Conservation (phyloP, 1,140 invertebrate genomes). For the Neelides sp. region DNA sequence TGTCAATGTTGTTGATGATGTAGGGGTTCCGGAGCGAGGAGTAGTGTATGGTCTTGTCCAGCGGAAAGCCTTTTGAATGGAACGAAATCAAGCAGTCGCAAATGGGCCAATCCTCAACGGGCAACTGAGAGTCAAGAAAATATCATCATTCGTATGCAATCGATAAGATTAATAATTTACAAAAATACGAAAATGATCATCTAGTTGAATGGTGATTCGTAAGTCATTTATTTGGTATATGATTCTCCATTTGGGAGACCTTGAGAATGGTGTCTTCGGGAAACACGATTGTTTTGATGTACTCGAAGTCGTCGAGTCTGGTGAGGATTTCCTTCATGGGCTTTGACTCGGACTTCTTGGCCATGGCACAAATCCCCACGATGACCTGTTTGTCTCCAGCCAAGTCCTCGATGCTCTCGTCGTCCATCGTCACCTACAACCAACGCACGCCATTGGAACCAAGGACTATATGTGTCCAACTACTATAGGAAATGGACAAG, state of each 20-base stretch:
- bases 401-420: constrained; percentile 10
- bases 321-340: constrained; percentile 97
- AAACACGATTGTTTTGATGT: constrained; percentile 85
- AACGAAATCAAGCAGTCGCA: constrained; percentile 98
- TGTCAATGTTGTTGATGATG: constrained; percentile 94
- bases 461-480: neutral
- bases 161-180: neutral
- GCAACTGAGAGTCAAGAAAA: constrained; percentile 49
- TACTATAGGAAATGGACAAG: neutral
- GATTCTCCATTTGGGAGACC: constrained; percentile 38
- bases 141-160: neutral
- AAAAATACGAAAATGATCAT: neutral
- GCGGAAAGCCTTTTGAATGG: constrained; percentile 91
- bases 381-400: constrained; percentile 60
- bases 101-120: constrained; percentile 94
- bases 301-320: constrained; percentile 87
- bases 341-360: constrained; percentile 95
- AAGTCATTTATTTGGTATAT: neutral
- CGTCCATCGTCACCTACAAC: constrained; percentile 13
- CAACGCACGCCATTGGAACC: constrained; percentile 5
- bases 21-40: constrained; percentile 86
- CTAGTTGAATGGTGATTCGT: neutral
- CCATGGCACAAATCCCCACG: constrained; percentile 96
- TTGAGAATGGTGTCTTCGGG: constrained; percentile 86
- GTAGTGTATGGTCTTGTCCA: constrained; percentile 97